Conservation (phyloP, 2,113 vertebrate species). For the Ploceus nigricollis region DNA sequence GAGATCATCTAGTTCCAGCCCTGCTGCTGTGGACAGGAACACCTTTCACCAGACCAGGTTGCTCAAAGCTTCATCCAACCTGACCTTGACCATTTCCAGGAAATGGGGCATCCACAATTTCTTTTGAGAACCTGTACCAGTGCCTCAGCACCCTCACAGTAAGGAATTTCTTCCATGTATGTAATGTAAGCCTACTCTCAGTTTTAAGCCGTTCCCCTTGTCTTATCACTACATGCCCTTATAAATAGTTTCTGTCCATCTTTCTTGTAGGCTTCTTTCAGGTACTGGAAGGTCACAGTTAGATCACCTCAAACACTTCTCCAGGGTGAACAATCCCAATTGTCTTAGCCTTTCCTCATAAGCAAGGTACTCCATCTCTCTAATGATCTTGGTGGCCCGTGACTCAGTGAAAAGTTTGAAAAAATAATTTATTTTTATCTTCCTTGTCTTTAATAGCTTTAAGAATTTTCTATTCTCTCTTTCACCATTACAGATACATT, state of each 20-base stretch:
- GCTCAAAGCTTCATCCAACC: not conserved
- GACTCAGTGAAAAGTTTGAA: not conserved
- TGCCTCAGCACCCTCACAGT: not conserved
- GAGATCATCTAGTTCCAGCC: not conserved
- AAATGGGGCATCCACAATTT: not conserved
- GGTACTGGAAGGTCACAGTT: not conserved
- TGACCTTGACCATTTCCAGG: not conserved
- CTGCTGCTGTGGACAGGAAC: fast-evolving
- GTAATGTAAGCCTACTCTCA: not conserved
- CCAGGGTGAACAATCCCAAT: not conserved
- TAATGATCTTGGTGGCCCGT: not conserved
- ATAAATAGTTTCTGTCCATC: not conserved
- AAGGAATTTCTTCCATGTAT: not conserved
- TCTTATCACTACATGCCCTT: not conserved
- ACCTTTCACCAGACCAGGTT: not conserved
- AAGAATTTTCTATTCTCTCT: not conserved
- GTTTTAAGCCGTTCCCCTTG: not conserved
- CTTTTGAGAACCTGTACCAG: not conserved
- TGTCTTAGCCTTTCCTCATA: not conserved
- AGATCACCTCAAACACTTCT: not conserved
- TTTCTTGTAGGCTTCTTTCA: not conserved
- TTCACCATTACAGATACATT: not conserved
- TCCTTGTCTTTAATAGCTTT: not conserved
- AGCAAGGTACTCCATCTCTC: not conserved
- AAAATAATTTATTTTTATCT: not conserved